phyloP scores from a whole-genome alignment of 2,113 vertebrate genomes.

The Callocephalon fimbriatum region DNA sequence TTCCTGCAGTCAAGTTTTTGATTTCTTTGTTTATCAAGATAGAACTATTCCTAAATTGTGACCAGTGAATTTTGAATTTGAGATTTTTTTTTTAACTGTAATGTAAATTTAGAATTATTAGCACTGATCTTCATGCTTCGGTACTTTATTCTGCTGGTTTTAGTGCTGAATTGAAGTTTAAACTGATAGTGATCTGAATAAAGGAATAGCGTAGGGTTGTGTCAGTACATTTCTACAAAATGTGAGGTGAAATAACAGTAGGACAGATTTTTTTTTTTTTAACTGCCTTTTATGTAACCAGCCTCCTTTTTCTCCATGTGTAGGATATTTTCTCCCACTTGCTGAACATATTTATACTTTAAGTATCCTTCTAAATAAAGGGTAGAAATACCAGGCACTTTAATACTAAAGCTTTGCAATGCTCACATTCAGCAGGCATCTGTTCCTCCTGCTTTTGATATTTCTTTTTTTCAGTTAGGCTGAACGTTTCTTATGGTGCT shows the following conservation, averaged over 20 bases:
- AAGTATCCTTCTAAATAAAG: not conserved
- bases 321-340: not conserved
- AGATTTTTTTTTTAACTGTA: not conserved
- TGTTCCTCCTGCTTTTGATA: not conserved
- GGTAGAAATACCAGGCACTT: not conserved
- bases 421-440: not conserved
- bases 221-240: not conserved
- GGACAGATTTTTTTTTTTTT: not conserved
- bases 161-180: not conserved
- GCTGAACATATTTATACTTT: not conserved
- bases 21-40: not conserved
- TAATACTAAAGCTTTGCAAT: not conserved
- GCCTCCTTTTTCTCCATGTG: not conserved
- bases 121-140: not conserved
- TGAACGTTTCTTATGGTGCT: rapidly evolving
- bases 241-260: not conserved
- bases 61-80: not conserved
- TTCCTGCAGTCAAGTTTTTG: not conserved
- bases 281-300: not conserved
- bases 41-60: not conserved
- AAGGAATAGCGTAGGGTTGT: not conserved
- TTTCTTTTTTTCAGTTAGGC: not conserved
- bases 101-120: not conserved
- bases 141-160: not conserved
- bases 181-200: not conserved